Evolutionary conservation across 2,888 invertebrate species (phyloP).

Genomic region (Phaonia tiefii): DNA sequence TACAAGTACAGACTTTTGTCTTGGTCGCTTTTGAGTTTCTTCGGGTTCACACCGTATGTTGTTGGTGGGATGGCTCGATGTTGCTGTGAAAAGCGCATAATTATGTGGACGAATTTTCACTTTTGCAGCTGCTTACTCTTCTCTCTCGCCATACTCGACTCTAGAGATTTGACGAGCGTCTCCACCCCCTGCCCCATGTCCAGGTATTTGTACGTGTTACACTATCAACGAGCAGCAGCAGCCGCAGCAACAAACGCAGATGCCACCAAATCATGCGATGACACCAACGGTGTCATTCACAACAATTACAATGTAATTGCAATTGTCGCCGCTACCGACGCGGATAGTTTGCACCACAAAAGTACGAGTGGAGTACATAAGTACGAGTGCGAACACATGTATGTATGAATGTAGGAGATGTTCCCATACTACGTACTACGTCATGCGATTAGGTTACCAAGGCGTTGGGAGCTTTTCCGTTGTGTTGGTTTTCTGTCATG

Average conservation of each 20-base stretch:
- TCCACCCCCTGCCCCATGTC: background rate
- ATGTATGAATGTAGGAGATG: background rate
- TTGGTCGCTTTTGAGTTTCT: slow-evolving; percentile 10
- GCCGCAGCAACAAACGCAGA: slow-evolving; percentile 25
- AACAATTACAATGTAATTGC: slow-evolving; percentile 63
- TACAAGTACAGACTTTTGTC: background rate
- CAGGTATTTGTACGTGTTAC: background rate
- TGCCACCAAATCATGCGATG: slow-evolving; percentile 65
- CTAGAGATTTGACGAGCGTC: background rate
- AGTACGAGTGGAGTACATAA: background rate
- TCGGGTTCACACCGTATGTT: slow-evolving; percentile 61
- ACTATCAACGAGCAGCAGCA: slow-evolving; percentile 8
- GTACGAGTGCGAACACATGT: no score
- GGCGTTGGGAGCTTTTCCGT: slow-evolving; percentile 59
- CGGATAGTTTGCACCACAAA: no score
- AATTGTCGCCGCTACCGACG: slow-evolving; percentile 57
- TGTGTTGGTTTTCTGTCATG: no score
- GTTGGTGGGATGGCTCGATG: background rate
- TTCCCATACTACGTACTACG: slow-evolving; percentile 17
- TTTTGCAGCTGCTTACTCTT: slow-evolving; percentile 37
- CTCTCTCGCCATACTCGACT: background rate
- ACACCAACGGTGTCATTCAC: slow-evolving; percentile 67
- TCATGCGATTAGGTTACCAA: slow-evolving; percentile 64
- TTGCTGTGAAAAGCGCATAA: slow-evolving; percentile 60
- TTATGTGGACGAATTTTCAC: slow-evolving; percentile 64